Evolutionary conservation across 1,140 invertebrate genomes (phyloP).

Genomic region (Acyrthosiphon pisum): DNA sequence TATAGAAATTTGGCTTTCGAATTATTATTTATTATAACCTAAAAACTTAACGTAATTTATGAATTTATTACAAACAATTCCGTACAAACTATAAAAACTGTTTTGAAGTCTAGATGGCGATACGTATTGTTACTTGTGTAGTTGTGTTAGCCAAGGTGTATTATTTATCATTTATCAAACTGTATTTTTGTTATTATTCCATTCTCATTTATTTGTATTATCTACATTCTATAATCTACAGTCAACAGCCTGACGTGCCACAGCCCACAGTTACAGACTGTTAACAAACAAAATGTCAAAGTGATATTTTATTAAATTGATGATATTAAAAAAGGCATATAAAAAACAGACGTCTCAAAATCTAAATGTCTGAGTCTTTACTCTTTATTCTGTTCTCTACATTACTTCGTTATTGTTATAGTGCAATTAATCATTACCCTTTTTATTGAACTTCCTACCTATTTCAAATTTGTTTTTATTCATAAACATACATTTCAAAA

Average conservation of each 20-base stretch:
- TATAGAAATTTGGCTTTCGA: not conserved
- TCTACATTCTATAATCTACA: no score
- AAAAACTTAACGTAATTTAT: conserved; percentile 8
- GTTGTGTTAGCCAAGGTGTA: no score
- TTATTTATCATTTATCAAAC: no score
- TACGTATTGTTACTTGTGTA: no score
- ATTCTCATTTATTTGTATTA: no score
- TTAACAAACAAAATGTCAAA: not conserved
- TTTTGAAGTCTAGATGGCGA: no score
- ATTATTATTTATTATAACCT: conserved; percentile 8
- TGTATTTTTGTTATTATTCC: no score
- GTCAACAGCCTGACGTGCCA: no score
- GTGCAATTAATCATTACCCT: not conserved
- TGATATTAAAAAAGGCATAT: not conserved
- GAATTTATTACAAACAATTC: not conserved
- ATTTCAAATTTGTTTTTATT: not conserved
- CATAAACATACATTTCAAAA: not conserved
- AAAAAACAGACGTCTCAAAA: not conserved
- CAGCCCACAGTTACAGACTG: not conserved
- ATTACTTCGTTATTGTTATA: not conserved
- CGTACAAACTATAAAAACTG: no score
- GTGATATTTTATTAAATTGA: not conserved
- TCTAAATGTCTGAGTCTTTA: no score
- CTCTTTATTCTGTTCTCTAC: not conserved
- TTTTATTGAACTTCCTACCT: not conserved